Evolutionary conservation across 2,113 vertebrate genomes (phyloP).

Genomic region (Osmerus mordax): DNA sequence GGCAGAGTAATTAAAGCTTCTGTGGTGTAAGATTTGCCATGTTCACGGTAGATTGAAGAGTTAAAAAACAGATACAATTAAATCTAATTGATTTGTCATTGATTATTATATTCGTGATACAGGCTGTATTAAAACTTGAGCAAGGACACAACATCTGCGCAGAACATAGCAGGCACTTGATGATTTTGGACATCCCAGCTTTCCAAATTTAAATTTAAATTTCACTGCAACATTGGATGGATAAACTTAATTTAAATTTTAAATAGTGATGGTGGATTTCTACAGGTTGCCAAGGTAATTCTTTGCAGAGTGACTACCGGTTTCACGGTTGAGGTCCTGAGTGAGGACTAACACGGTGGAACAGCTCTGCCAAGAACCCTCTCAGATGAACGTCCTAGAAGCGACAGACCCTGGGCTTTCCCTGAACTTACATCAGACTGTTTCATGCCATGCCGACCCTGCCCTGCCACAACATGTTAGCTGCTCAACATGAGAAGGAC

Average conservation of each 20-base stretch:
- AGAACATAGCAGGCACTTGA: no score
- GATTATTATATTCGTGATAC: no score
- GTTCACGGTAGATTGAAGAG: no score
- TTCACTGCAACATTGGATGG: no score
- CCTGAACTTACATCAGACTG: slow-evolving; percentile 2
- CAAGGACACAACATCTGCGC: no score
- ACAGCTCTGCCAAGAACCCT: slow-evolving; percentile 5
- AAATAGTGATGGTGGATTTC: neutral
- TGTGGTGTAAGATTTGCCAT: no score
- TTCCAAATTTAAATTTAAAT: no score
- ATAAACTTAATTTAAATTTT: neutral
- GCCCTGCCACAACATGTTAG: neutral
- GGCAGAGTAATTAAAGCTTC: no score
- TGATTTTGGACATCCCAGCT: no score
- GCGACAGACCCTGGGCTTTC: neutral
- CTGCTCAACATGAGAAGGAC: neutral
- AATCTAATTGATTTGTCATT: no score
- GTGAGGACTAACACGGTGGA: neutral
- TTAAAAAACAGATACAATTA: no score
- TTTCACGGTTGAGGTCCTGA: slow-evolving; percentile 20
- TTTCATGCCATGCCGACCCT: neutral
- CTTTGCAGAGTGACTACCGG: neutral
- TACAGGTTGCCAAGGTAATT: neutral
- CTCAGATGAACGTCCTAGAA: neutral
- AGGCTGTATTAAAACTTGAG: no score